phyloP scores from a whole-genome alignment of 2,113 vertebrate genomes.

The Larimichthys crocea region DNA sequence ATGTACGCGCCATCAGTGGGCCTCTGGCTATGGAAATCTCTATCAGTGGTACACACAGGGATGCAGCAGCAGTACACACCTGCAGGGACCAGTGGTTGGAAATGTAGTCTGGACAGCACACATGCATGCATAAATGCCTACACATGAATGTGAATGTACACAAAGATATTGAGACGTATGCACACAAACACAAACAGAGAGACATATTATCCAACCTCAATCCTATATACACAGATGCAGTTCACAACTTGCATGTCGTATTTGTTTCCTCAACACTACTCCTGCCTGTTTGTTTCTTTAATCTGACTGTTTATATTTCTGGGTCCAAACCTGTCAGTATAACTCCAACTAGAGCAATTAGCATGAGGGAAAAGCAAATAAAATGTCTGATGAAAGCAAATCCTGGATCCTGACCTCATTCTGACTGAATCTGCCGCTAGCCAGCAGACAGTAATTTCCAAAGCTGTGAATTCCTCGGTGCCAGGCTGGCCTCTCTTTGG shows the following conservation, averaged over 20 bases:
- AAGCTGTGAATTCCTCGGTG: slow-evolving; percentile 73
- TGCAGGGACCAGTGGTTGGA: slow-evolving; percentile 45
- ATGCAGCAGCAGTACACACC: slow-evolving; percentile 53
- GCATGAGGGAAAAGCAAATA: slow-evolving; percentile 69
- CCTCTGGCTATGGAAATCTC: slow-evolving; percentile 73
- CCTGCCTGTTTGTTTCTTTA: slow-evolving; percentile 69
- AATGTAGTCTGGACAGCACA: slow-evolving; percentile 28
- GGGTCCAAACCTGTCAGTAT: slow-evolving; percentile 63
- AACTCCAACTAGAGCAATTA: slow-evolving; percentile 69
- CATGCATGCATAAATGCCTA: slow-evolving; percentile 19
- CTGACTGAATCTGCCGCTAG: slow-evolving; percentile 37
- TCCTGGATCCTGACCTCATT: slow-evolving; percentile 61
- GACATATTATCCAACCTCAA: slow-evolving; percentile 9
- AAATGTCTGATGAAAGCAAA: slow-evolving; percentile 69
- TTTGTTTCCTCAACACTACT: slow-evolving; percentile 56
- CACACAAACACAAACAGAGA: slow-evolving; percentile 29
- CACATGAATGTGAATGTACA: slow-evolving; percentile 12
- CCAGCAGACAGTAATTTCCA: slow-evolving; percentile 49
- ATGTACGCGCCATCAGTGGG: slow-evolving; percentile 71
- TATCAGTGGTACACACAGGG: slow-evolving; percentile 47
- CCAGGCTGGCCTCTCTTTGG: slow-evolving; percentile 60
- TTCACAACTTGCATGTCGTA: slow-evolving; percentile 51
- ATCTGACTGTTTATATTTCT: slow-evolving; percentile 74
- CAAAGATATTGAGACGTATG: not conserved
- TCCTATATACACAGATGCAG: slow-evolving; percentile 22